Base-by-base conservation (phyloP, 2,797 vertebrate species). In the Betta splendens region DNA sequence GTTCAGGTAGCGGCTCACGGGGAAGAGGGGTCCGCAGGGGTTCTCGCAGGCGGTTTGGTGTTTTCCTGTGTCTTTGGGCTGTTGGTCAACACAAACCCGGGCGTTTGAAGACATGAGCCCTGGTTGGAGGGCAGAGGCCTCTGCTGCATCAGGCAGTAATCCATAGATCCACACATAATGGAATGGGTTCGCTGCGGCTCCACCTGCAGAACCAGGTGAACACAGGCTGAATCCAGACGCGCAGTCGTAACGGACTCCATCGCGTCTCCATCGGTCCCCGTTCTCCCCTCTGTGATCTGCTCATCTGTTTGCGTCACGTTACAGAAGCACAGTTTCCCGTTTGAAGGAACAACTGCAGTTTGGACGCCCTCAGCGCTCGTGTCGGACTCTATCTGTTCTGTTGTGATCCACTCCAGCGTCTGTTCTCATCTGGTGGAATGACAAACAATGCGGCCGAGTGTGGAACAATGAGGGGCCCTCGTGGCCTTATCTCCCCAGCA, bases 401-500 rank as follows among this genome's bases (percentile, higher is more conserved):
- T 87, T 75, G 75, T 62, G 74, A 83, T 84, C 83, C 76, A 65
- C 78, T 81, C 79, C 70, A 60, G 46, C 70, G 80, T 75, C 64
- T 18, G 38, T 84, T 86, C 87, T 87, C 87, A 82, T 90, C 83
- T 90, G 84, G 80, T 86, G 89, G 88, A 92, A 89, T 90, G 90
- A 91, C 91, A 91, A 91, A 92, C 91, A 92, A 91, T 90, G 86
- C 79, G 74, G 86, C 69, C 25, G 72, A 83, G 83, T 81, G 76
- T 75, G 83, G 89, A 91, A 92, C 91, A 92, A 92, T 93, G 81
- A 77, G 79, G 79, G 86, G 77, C 87, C 85, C 88, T 90, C 85
- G 84, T 78, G 85, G 81, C 86, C 91, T 93, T 93, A 93, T 93
- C 92, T 93, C 83, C 78, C 86, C 85, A 74, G 86, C 87, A 91